These are phyloP conservation scores for Amphiduros pacificus DNA, from an alignment of 2,888 invertebrate genomes.

Conservation along the genomic window DNA sequence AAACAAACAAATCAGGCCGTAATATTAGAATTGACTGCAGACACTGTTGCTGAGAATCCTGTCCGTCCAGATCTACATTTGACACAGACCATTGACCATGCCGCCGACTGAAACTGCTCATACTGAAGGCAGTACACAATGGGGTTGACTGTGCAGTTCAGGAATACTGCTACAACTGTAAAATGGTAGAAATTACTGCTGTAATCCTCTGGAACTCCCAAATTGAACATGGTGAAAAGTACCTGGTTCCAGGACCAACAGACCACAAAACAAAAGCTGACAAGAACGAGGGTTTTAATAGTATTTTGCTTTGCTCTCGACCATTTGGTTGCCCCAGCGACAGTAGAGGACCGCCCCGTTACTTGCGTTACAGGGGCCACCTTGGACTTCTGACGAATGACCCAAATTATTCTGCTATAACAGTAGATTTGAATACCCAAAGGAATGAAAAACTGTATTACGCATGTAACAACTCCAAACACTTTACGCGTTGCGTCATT, in stretches of 20 bases:
- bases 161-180: slow-evolving; percentile 23
- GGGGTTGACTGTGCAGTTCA: slow-evolving; percentile 28
- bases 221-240: slow-evolving; percentile 24
- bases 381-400: slow-evolving; percentile 8
- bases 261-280: slow-evolving; percentile 19
- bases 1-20: too few species aligned
- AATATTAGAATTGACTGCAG: too few species aligned
- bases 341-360: too few species aligned
- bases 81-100: slow-evolving; percentile 16
- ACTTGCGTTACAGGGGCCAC: too few species aligned
- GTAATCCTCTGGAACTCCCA: slow-evolving; percentile 19
- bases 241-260: slow-evolving; percentile 27
- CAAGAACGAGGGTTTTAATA: slow-evolving; percentile 24
- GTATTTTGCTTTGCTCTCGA: slow-evolving; percentile 18
- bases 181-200: slow-evolving; percentile 22
- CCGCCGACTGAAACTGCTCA: slow-evolving; percentile 23
- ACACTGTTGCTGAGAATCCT: too few species aligned
- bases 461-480: slow-evolving; percentile 19
- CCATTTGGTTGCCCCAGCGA: too few species aligned
- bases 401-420: slow-evolving; percentile 23
- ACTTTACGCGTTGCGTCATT: background rate
- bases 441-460: slow-evolving; percentile 26
- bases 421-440: slow-evolving; percentile 18
- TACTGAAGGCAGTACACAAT: slow-evolving; percentile 27
- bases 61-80: too few species aligned